Base-by-base conservation (phyloP, 2,113 vertebrate species). In the Oenanthe melanoleuca region DNA sequence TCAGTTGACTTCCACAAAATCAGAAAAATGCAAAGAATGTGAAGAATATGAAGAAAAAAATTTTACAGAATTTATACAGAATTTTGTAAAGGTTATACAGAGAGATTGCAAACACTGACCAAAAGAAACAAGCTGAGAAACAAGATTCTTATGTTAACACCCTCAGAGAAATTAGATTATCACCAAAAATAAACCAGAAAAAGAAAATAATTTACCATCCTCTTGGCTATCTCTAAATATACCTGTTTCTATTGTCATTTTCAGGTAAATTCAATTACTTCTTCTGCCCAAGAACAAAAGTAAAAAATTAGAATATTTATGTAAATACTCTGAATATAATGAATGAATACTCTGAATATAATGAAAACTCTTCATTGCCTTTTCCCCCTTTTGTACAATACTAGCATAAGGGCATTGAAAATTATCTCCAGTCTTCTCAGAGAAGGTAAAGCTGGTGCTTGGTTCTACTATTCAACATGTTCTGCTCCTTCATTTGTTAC, bases 21-120 rank as follows among this genome's bases (percentile, higher is more conserved):
- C 72, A 95, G 95, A 69, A 55, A 96, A 97, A 88, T 98, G 98
- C 86, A 98, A 97, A 93, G 85, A 97, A 95, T 98, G 98, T 93
- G 98, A 98, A 75, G 97, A 98, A n/a, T 97, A 98, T 17, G 97
- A 98, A 93, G 98, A 98, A 92, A 98, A 98, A 89, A 92, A 37
- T 45, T 93, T 98, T 75, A 65, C 57, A 40, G 97, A 98, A 52
- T 98, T 98, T 95, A 64, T 98, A 84, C 40, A 86, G 56, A 97
- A 75, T 80, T 98, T 98, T 84, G 44, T 28, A 33, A 80, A 71
- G 44, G 95, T 96, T 78, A 94, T 96, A 70, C 94, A 95, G 60
- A 97, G 40, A 52, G 71, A 93, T 61, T 96, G 95, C 80, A 97
- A 95, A 55, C 49, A 72, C 5, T 93, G 74, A 94, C 28, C 40